These are phyloP conservation scores for Falco concolor DNA, from an alignment of 2,797 vertebrate species.

Conservation along the genomic window DNA sequence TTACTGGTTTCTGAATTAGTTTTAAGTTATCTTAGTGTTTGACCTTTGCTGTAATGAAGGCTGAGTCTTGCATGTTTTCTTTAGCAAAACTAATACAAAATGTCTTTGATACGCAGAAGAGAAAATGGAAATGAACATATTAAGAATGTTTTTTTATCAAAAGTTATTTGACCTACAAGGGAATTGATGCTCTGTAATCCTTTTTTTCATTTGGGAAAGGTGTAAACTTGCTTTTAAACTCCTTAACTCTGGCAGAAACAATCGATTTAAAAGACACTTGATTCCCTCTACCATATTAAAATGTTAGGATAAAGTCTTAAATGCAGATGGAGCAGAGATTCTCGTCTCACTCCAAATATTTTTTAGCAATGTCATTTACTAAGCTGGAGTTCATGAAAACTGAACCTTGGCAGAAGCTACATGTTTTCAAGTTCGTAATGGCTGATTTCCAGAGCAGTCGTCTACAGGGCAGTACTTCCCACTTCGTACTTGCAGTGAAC, in stretches of 20 bases:
- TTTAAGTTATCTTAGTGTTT: background rate
- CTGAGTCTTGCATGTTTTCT: background rate
- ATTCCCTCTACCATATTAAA: background rate
- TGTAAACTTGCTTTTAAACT: background rate
- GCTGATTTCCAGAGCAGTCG: background rate
- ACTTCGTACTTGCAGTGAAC: background rate
- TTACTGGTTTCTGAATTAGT: background rate
- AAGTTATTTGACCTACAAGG: background rate
- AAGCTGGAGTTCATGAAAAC: background rate
- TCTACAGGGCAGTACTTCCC: background rate
- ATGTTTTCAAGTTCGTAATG: rapidly evolving
- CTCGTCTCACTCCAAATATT: background rate
- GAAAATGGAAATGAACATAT: background rate
- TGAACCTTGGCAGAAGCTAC: background rate
- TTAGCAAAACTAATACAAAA: background rate
- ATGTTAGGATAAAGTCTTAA: background rate
- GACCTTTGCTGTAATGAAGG: background rate
- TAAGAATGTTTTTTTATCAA: background rate
- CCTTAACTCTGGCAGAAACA: background rate
- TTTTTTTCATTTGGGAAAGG: background rate
- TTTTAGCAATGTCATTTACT: background rate
- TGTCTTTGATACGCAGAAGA: background rate
- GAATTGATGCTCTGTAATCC: background rate
- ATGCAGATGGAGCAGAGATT: background rate
- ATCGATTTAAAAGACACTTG: background rate